phyloP scores from a whole-genome alignment of 2,797 vertebrate species.

The Hybognathus amarus region DNA sequence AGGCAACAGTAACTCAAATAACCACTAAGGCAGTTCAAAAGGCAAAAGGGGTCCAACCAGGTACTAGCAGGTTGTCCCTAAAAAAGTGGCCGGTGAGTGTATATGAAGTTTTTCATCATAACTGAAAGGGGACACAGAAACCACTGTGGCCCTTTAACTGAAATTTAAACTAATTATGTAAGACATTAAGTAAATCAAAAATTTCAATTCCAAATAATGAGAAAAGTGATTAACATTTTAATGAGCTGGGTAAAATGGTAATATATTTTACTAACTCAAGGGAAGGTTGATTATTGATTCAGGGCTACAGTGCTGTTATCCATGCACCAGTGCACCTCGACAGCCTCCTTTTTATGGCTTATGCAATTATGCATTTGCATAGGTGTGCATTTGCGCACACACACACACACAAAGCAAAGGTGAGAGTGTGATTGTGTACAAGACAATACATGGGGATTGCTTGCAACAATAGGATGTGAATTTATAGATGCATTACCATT shows the following conservation, averaged over 20 bases:
- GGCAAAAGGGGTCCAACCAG: background rate
- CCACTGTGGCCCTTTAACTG: conserved; percentile 48
- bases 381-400: background rate
- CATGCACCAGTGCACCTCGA: conserved; percentile 49
- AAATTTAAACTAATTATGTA: conserved; percentile 66
- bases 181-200: conserved; percentile 70
- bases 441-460: background rate
- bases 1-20: background rate
- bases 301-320: conserved; percentile 46
- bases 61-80: background rate
- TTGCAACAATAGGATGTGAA: conserved; percentile 22
- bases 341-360: conserved; percentile 34
- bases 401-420: conserved; percentile 1
- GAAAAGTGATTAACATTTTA: conserved; percentile 70
- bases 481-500: conserved; percentile 36
- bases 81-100: background rate
- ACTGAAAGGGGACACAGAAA: background rate
- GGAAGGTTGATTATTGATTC: conserved; percentile 60
- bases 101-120: background rate
- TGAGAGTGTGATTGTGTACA: conserved; percentile 18
- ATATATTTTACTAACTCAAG: conserved; percentile 63
- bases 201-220: conserved; percentile 70
- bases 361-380: conserved; percentile 27
- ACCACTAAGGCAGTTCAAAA: background rate
- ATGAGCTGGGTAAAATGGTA: conserved; percentile 66